Percentiles rank a stretch among this genome's conserved stretches.
These are phyloP conservation scores for Mesorhabditis spiculigera DNA, from an alignment of 2,888 invertebrate species.

Conservation along the genomic window DNA sequence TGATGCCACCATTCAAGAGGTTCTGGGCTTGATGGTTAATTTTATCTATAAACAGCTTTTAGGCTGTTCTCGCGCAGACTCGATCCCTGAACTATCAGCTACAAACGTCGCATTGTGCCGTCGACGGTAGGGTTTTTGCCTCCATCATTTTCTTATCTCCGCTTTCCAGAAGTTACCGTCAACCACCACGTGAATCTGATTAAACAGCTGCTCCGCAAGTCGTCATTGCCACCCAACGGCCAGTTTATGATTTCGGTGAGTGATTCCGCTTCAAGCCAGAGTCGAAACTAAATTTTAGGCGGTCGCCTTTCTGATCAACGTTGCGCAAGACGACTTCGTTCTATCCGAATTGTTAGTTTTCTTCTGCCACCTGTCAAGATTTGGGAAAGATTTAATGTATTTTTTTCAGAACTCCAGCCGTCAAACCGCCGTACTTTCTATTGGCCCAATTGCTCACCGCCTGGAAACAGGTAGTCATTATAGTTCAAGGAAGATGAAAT, in stretches of 20 bases:
- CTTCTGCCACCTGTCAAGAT: not conserved
- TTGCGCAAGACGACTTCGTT: not conserved
- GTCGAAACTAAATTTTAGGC: not conserved
- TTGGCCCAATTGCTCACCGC: not conserved
- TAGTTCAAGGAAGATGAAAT: not conserved
- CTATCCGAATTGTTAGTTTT: not conserved
- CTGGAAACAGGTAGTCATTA: not conserved
- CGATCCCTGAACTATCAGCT: not conserved
- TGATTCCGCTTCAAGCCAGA: not conserved
- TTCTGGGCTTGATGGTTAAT: not conserved
- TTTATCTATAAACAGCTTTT: not conserved
- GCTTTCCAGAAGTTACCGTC: not conserved
- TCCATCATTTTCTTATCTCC: not conserved
- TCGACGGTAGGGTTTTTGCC: not conserved
- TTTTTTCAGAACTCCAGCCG: not conserved
- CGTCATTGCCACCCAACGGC: not conserved
- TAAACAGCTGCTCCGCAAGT: not conserved
- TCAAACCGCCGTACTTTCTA: not conserved
- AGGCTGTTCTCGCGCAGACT: constrained; percentile 1
- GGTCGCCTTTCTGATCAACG: not conserved
- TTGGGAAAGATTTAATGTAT: not conserved
- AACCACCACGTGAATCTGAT: not conserved
- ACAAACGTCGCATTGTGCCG: not conserved
- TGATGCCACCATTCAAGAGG: not conserved
- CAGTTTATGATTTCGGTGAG: not conserved